Base-by-base conservation (phyloP, 2,888 invertebrate species). In the Eurytoma adleriae region DNA sequence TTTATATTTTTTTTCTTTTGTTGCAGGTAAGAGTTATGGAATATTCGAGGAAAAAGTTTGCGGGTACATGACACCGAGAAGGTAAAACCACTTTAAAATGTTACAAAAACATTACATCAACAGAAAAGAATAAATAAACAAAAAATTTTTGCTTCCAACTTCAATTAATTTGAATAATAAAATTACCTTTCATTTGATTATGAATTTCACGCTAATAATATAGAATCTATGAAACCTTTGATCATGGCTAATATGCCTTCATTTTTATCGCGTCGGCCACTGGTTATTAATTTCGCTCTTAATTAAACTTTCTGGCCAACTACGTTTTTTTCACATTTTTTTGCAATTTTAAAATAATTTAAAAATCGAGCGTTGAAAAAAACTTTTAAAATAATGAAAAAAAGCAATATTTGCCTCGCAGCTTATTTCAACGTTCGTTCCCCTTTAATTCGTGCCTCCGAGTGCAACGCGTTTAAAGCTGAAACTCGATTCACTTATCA, bases 1-100 rank as follows among this genome's bases (percentile, higher is more conserved):
- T 2, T 12, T 12, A 20, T 12, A n/a, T 20, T 66, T 78, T 71
- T 79, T 54, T 54, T 10, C 24, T 69, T 79, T 13, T 67, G 40
- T 79, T 79, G 18, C 57, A 79, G 73, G 79, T 79, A 79, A 79
- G 71, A 52, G 16, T 18, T 50, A 56, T 10, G 40, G 20, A 50
- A 27, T 10, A 27, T 61, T n/a, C 57, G 48, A 48, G 24, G 54
- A 59, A 66, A 57, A 30, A 59, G 27, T 54, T 14, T 20, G 14
- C 30, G 16, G 62, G n/a, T n/a, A 59, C 48, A 69, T 30, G 24
- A 54, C 18, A 18, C 2, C 18, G 20, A 4, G 68, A 68, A 78
- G 73, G 78, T 73, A 73, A 40, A 40, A 10, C 40, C 40, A 40
- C 40, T 40, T 40, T 40, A 10, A 7, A 40, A 73, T 20, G 4